Conservation (phyloP, 1,140 invertebrate genomes). For the Protaetia brevitarsis region DNA sequence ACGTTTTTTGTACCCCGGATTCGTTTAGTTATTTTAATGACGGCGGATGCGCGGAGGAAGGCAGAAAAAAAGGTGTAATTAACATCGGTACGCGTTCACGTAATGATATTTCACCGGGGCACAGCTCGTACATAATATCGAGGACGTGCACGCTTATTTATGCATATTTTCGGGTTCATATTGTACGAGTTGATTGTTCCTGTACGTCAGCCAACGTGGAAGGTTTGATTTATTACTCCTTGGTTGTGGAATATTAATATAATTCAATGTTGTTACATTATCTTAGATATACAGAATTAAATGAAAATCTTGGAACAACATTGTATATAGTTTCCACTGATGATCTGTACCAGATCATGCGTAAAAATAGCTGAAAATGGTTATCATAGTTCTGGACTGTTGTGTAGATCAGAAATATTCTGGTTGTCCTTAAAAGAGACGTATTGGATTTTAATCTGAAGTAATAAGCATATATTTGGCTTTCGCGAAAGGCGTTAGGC, state of each 20-base stretch:
- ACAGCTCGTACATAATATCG: background rate
- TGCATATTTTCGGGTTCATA: conserved; percentile 5
- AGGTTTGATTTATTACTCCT: conserved; percentile 1
- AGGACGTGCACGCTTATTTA: background rate
- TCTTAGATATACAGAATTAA: background rate
- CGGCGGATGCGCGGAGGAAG: background rate
- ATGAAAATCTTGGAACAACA: too few species aligned
- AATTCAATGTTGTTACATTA: background rate
- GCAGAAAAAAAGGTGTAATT: conserved; percentile 13
- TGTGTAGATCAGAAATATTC: too few species aligned
- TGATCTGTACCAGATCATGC: too few species aligned
- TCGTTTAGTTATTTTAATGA: conserved; percentile 4
- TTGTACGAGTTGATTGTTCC: conserved; percentile 1
- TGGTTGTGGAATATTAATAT: background rate
- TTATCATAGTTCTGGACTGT: too few species aligned
- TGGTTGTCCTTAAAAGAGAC: too few species aligned
- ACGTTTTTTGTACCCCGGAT: background rate
- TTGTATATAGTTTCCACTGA: too few species aligned
- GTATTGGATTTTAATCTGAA: too few species aligned
- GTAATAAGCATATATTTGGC: too few species aligned
- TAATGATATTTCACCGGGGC: conserved; percentile 8
- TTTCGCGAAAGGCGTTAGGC: too few species aligned
- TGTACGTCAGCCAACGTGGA: background rate
- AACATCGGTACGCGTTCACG: conserved; percentile 7
- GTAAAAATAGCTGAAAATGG: too few species aligned